Evolutionary conservation across 1,140 invertebrate species (phyloP).

Genomic region (Agrilus planipennis): DNA sequence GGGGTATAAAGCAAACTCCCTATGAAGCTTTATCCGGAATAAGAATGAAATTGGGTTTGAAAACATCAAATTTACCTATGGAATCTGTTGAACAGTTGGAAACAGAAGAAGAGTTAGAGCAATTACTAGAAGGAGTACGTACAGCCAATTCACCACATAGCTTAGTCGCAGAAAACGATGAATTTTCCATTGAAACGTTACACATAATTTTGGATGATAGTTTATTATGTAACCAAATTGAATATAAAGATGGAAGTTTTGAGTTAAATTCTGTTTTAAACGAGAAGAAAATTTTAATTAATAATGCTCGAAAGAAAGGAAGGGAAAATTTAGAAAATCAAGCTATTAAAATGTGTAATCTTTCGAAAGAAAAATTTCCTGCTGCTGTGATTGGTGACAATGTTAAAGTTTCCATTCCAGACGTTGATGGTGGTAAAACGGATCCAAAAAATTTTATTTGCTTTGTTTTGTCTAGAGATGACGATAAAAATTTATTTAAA

Average conservation of each 20-base stretch:
- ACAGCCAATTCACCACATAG: conserved; percentile 1
- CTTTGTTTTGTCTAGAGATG: conserved; percentile 1
- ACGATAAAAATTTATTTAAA: conserved; percentile 4
- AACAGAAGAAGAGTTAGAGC: conserved; percentile 1
- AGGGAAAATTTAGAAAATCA: too few species aligned
- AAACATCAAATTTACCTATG: conserved; percentile 1
- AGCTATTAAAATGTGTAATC: too few species aligned
- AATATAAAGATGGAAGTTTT: too few species aligned
- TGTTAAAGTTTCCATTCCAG: conserved; percentile 4
- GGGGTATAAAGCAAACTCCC: conserved; percentile 22
- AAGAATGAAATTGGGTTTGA: neutral
- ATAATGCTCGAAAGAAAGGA: neutral
- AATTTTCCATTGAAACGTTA: too few species aligned
- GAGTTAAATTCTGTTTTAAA: too few species aligned
- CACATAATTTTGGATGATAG: too few species aligned
- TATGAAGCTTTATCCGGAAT: conserved; percentile 21
- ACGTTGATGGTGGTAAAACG: conserved; percentile 5
- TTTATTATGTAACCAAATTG: too few species aligned
- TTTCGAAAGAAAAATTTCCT: neutral
- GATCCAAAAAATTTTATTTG: conserved; percentile 3
- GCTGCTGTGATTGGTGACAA: conserved; percentile 1
- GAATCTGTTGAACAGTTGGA: conserved; percentile 1
- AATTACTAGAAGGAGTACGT: conserved; percentile 1
- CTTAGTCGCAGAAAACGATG: neutral
- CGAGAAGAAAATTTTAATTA: conserved; percentile 1